These are phyloP conservation scores for Drosophila eugracilis DNA, from an alignment of 1,140 invertebrate genomes.

Conservation along the genomic window DNA sequence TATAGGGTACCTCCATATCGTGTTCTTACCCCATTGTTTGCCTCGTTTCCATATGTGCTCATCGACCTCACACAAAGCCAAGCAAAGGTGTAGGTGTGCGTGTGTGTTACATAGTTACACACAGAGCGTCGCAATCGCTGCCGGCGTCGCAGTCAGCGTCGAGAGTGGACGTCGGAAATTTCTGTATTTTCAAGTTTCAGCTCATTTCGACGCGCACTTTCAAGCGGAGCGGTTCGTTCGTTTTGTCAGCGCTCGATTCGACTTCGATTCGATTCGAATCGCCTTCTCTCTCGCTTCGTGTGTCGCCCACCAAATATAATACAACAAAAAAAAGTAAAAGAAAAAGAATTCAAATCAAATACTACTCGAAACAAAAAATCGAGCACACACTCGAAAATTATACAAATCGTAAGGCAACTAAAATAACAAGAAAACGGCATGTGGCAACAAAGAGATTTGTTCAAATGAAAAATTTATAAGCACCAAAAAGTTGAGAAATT, in stretches of 20 bases:
- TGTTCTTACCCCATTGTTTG: neutral
- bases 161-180: conserved; percentile 19
- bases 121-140: conserved; percentile 28
- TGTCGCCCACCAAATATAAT: conserved; percentile 25
- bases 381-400: conserved; percentile 32
- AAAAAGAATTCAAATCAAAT: conserved; percentile 25
- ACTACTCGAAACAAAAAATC: conserved; percentile 17
- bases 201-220: conserved; percentile 75
- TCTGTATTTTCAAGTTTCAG: conserved; percentile 49
- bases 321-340: conserved; percentile 7
- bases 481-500: conserved; percentile 55
- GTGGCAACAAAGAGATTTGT: conserved; percentile 61
- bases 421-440: conserved; percentile 38
- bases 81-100: conserved; percentile 67
- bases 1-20: conserved; percentile 14
- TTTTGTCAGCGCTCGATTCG: conserved; percentile 17
- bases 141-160: conserved; percentile 15
- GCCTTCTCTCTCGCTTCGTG: conserved; percentile 21
- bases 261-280: conserved; percentile 9
- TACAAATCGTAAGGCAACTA: conserved; percentile 31
- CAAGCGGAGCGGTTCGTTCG: conserved; percentile 72
- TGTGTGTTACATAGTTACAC: conserved; percentile 50
- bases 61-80: conserved; percentile 70
- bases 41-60: conserved; percentile 52
- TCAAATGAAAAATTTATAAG: conserved; percentile 54